These are phyloP conservation scores for Stylophora pistillata DNA, from an alignment of 64 coral and sea anemone species.

Conservation along the genomic window DNA sequence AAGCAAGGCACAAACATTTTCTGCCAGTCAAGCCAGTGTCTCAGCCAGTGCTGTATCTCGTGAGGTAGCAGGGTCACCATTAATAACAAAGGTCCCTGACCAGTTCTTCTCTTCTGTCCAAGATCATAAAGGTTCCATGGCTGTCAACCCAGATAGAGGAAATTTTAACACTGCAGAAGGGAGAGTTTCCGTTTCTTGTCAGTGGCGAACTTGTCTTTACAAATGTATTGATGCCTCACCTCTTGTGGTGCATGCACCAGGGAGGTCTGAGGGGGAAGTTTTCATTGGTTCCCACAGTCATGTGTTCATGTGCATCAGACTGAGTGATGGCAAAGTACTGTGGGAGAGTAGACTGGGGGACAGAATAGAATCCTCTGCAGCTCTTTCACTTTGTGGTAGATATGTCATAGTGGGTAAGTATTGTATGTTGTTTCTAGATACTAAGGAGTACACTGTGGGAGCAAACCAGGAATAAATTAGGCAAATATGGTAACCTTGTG, in stretches of 20 bases:
- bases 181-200: constrained; percentile 3
- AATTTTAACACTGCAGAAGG: not conserved
- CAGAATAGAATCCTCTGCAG: constrained; percentile 90
- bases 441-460: too few species aligned
- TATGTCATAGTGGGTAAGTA: constrained; percentile 84
- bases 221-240: constrained; percentile 97
- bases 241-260: constrained; percentile 61
- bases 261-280: constrained; percentile 51
- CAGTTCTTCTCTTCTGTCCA: not conserved
- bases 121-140: not conserved
- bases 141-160: not conserved
- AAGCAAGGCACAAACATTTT: too few species aligned
- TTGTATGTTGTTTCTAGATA: not conserved
- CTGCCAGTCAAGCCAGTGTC: not conserved
- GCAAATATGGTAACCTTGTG: too few species aligned
- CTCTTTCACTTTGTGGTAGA: constrained; percentile 68
- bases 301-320: constrained; percentile 75
- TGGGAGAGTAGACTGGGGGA: constrained; percentile 81
- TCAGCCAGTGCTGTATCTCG: not conserved
- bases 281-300: constrained; percentile 92
- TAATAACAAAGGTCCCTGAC: not conserved
- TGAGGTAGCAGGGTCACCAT: not conserved
- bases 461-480: too few species aligned
- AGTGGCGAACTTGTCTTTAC: constrained; percentile 70
- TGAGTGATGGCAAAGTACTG: constrained; percentile 61